Evolutionary conservation across 2,888 invertebrate genomes (phyloP).

Genomic region (Timema cristinae): DNA sequence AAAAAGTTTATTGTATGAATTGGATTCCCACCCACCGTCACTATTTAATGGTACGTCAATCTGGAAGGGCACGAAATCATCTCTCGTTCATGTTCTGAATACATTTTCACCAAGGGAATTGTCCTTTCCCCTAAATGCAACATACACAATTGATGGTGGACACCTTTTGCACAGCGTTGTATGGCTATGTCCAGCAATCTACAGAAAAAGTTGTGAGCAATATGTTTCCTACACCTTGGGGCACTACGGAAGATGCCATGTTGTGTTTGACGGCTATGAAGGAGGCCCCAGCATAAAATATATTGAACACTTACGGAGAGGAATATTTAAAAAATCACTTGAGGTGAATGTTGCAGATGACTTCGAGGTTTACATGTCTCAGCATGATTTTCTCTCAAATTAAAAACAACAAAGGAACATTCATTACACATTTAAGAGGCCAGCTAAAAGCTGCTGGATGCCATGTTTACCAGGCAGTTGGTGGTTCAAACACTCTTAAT

Average conservation of each 20-base stretch:
- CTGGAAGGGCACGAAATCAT: conserved; percentile 5
- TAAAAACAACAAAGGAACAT: too few relatives aligned
- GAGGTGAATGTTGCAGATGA: too few relatives aligned
- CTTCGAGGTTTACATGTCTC: too few relatives aligned
- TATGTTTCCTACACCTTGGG: neutral
- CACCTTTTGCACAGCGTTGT: neutral
- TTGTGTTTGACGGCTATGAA: conserved; percentile 4
- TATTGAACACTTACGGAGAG: too few relatives aligned
- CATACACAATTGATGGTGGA: conserved; percentile 6
- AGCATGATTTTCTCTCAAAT: too few relatives aligned
- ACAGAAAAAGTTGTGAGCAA: neutral
- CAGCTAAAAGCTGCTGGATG: too few relatives aligned
- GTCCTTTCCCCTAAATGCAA: neutral
- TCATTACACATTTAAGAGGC: too few relatives aligned
- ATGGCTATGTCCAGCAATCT: neutral
- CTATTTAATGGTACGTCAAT: conserved; percentile 2
- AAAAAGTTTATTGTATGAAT: neutral
- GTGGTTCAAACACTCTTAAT: too few relatives aligned
- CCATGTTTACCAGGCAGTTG: too few relatives aligned
- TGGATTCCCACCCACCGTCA: conserved; percentile 4
- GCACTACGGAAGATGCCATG: neutral
- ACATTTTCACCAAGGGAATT: neutral
- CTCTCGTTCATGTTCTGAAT: conserved; percentile 9
- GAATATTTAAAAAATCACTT: too few relatives aligned
- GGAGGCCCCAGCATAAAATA: too few relatives aligned